phyloP scores from a whole-genome alignment of 92 coral and sea anemone genomes.

The Umimayanthus chanpuru region DNA sequence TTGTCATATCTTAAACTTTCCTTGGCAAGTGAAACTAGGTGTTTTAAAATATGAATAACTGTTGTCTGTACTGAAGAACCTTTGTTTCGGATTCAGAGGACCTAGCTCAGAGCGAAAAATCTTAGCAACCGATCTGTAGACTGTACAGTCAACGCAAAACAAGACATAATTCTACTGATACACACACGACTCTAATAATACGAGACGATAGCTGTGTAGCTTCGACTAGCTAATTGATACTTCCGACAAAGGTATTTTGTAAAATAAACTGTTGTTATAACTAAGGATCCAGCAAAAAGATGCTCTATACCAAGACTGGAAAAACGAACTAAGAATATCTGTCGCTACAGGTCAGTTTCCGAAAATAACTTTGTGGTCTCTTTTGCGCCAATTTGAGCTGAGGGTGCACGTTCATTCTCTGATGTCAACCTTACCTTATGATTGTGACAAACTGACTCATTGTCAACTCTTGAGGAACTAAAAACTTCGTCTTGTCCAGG shows the following conservation, averaged over 20 bases:
- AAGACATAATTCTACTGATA: no score
- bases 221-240: no score
- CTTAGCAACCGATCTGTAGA: background rate
- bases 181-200: no score
- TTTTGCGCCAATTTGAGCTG: no score
- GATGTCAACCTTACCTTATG: conserved; percentile 75
- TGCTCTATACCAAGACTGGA: background rate
- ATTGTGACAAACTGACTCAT: conserved; percentile 99
- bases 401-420: background rate
- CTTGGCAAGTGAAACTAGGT: background rate
- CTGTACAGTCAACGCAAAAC: background rate
- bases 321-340: background rate
- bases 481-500: conserved; percentile 93
- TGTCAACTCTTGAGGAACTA: conserved; percentile 95
- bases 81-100: background rate
- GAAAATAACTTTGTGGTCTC: background rate
- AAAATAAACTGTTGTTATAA: background rate
- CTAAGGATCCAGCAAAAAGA: background rate
- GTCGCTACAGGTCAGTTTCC: background rate
- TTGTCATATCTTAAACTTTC: background rate
- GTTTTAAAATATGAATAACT: no score
- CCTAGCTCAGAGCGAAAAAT: background rate
- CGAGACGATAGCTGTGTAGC: no score
- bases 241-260: background rate
- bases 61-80: background rate